Conservation (phyloP, 2,888 invertebrate species). For the Azorinus chamasolen region DNA sequence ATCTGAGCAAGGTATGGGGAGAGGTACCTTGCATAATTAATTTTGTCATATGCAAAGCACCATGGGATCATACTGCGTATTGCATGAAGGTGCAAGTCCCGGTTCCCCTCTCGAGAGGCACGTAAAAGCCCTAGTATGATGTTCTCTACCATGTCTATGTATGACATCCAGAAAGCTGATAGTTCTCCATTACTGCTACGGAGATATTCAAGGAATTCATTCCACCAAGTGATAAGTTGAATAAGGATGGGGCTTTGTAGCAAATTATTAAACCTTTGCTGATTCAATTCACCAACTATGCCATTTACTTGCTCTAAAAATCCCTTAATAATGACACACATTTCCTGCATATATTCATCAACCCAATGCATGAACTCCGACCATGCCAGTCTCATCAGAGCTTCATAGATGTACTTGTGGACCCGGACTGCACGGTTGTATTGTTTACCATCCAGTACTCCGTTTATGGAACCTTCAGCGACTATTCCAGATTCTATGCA, state of each 20-base stretch:
- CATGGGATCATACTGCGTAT: constrained; percentile 62
- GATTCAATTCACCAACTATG: no score
- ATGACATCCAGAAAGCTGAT: constrained; percentile 64
- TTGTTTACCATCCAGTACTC: constrained; percentile 33
- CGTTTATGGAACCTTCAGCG: constrained; percentile 28
- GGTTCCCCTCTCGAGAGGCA: constrained; percentile 60
- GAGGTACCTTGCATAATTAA: constrained; percentile 68
- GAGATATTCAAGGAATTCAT: not conserved
- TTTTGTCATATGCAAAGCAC: constrained; percentile 67
- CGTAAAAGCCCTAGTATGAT: constrained; percentile 50
- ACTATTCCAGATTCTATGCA: no score
- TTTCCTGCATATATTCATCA: no score
- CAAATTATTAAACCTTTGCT: no score
- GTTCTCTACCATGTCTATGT: constrained; percentile 70
- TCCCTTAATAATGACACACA: no score
- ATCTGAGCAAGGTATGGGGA: constrained; percentile 52
- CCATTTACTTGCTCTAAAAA: no score
- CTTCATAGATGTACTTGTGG: constrained; percentile 48
- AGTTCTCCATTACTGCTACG: constrained; percentile 28
- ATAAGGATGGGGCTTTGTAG: no score
- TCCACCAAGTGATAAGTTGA: no score
- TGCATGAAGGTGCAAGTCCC: constrained; percentile 55
- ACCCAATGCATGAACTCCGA: no score
- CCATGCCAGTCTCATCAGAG: constrained; percentile 30
- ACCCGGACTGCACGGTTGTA: constrained; percentile 39